Conservation (phyloP, 2,113 vertebrate species). For the Megaptera novaeangliae region DNA sequence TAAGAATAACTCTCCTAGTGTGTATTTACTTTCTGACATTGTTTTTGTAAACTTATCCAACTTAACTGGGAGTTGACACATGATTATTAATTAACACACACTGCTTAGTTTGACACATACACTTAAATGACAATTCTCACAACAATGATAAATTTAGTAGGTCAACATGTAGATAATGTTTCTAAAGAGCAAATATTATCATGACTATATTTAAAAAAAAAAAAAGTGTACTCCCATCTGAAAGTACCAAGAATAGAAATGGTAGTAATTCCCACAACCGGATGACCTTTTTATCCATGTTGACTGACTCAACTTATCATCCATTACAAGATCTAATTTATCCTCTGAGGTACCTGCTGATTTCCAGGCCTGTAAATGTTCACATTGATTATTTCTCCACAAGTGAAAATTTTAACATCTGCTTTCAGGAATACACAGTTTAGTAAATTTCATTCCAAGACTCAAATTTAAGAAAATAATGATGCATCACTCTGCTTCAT, state of each 20-base stretch:
- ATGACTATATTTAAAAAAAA: background rate
- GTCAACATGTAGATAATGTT: background rate
- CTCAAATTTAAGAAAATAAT: slow-evolving; percentile 7
- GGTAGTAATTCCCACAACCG: background rate
- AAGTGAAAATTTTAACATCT: slow-evolving; percentile 37
- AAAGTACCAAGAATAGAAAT: background rate
- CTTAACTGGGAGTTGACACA: background rate
- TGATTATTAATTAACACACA: background rate
- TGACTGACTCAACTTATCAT: slow-evolving; percentile 7
- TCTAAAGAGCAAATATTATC: slow-evolving; percentile 16
- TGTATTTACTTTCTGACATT: background rate
- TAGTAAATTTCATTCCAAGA: slow-evolving; percentile 12
- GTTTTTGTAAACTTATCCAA: background rate
- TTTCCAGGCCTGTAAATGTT: slow-evolving; percentile 39
- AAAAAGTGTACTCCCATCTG: background rate
- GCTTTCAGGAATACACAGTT: slow-evolving; percentile 47
- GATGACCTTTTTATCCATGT: background rate
- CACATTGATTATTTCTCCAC: slow-evolving; percentile 39
- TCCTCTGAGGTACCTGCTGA: background rate
- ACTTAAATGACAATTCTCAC: background rate
- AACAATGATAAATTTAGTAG: slow-evolving; percentile 14
- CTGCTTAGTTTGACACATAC: background rate
- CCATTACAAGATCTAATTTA: background rate
- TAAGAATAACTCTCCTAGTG: background rate
- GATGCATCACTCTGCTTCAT: background rate